phyloP scores from a whole-genome alignment of 2,113 vertebrate species.

The Lates calcarifer region DNA sequence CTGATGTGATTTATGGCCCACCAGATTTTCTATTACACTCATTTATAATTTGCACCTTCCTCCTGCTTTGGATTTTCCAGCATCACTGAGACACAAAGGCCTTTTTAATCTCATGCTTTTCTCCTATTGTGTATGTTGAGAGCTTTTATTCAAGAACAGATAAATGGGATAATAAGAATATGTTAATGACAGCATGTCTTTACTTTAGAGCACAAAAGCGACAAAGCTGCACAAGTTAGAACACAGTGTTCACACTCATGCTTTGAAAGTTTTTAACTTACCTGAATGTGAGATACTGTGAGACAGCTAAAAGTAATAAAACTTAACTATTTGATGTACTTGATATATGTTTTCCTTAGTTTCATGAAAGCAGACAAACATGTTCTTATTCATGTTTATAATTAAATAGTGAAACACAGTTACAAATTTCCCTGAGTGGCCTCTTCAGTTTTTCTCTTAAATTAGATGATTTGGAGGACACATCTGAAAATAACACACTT shows the following conservation, averaged over 20 bases:
- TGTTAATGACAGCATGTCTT: constrained; percentile 3
- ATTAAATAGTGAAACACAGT: background rate
- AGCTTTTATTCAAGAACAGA: constrained; percentile 1
- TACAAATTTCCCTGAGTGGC: background rate
- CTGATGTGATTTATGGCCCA: constrained; percentile 68
- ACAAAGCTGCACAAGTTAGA: background rate
- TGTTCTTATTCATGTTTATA: no score
- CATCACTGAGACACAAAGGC: constrained; percentile 19
- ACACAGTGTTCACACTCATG: background rate
- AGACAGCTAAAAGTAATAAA: background rate
- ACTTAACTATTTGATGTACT: background rate
- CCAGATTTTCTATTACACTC: constrained; percentile 48
- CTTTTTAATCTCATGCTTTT: constrained; percentile 2
- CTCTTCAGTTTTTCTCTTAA: no score
- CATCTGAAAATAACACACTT: no score
- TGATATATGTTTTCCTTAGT: no score
- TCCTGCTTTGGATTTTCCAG: constrained; percentile 28
- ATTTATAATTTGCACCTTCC: constrained; percentile 52
- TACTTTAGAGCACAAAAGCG: background rate
- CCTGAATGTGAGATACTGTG: background rate
- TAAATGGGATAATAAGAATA: background rate
- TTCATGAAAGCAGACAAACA: no score
- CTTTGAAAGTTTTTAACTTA: background rate
- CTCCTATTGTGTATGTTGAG: background rate
- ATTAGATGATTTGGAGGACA: background rate